These are phyloP conservation scores for Tachysurus fulvidraco DNA, from an alignment of 2,113 vertebrate species.

Conservation along the genomic window DNA sequence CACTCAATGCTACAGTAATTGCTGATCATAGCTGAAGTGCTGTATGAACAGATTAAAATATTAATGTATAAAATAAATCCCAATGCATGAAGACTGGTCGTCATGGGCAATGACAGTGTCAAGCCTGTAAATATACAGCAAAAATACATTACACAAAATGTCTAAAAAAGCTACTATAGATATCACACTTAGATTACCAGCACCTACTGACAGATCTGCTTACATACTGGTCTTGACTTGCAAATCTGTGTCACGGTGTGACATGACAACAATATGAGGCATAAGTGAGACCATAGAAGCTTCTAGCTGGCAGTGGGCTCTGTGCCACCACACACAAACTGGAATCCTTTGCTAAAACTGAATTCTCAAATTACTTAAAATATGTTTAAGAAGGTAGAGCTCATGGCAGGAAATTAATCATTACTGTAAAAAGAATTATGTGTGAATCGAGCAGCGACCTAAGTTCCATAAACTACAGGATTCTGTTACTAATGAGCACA, in stretches of 20 bases:
- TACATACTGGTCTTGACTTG: background rate
- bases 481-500: background rate
- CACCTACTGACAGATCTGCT: background rate
- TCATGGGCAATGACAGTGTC: background rate
- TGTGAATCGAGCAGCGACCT: background rate
- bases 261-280: background rate
- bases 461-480: slow-evolving; percentile 23
- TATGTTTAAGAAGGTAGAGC: slow-evolving; percentile 8
- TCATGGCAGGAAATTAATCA: background rate
- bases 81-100: background rate
- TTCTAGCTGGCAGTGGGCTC: background rate
- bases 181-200: background rate
- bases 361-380: background rate
- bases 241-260: slow-evolving; percentile 1
- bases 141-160: background rate
- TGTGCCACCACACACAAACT: background rate
- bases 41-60: background rate
- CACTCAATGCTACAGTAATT: too few relatives aligned
- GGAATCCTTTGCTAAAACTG: slow-evolving; percentile 1
- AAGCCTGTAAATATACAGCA: background rate
- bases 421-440: slow-evolving; percentile 9
- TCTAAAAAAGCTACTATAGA: background rate
- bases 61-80: background rate
- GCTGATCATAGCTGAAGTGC: background rate
- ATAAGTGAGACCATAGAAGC: slow-evolving; percentile 15